These are phyloP conservation scores for Pipa parva DNA, from an alignment of 2,113 vertebrate species.

Conservation along the genomic window DNA sequence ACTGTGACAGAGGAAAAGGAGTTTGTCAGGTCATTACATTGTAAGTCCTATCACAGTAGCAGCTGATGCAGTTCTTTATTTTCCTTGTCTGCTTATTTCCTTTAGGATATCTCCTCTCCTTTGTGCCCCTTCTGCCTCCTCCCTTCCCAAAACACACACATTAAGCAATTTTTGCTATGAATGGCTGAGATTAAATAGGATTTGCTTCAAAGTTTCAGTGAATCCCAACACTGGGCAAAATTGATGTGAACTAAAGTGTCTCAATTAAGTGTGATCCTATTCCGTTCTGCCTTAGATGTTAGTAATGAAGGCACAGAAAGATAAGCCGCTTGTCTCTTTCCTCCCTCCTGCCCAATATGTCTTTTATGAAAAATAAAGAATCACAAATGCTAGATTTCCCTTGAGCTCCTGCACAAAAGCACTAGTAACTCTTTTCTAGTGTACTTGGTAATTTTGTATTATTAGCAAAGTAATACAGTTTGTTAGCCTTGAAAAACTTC, in stretches of 20 bases:
- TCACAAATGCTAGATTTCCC: conserved; percentile 36
- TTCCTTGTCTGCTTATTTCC: conserved; percentile 9
- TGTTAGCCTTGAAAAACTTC: background rate
- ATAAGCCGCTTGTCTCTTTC: conserved; percentile 28
- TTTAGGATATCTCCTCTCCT: background rate
- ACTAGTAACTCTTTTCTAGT: conserved; percentile 10
- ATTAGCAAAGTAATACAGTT: background rate
- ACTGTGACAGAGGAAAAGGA: conserved; percentile 12
- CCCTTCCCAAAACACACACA: conserved; percentile 22
- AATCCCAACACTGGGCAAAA: conserved; percentile 39
- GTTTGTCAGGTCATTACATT: conserved; percentile 10
- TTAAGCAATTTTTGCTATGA: conserved; percentile 34
- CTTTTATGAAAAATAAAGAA: conserved; percentile 33
- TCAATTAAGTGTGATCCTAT: conserved; percentile 31
- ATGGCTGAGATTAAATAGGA: conserved; percentile 43
- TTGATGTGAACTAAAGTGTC: conserved; percentile 40
- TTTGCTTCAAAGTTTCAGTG: conserved; percentile 42
- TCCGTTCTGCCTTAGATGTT: conserved; percentile 32
- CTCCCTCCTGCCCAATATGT: conserved; percentile 9
- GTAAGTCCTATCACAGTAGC: conserved; percentile 27
- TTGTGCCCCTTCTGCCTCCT: background rate
- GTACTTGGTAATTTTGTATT: background rate
- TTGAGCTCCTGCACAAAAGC: background rate
- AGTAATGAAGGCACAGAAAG: conserved; percentile 6
- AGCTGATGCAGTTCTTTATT: conserved; percentile 15